Base-by-base conservation (phyloP, 2,797 vertebrate genomes). In the Thripadectes ignobilis region DNA sequence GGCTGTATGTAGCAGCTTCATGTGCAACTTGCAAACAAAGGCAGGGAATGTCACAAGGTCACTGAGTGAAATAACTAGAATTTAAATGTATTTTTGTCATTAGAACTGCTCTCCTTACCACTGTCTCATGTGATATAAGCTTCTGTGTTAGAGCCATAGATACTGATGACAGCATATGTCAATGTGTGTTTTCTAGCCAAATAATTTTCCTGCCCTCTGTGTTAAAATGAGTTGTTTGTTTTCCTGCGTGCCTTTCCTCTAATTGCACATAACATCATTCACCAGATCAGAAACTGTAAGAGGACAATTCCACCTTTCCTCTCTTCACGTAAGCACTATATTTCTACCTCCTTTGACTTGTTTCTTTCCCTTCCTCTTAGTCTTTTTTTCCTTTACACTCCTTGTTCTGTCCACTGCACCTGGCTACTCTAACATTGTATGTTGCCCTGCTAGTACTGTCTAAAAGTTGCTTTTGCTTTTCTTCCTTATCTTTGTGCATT, bases 281-380 rank as follows among this genome's bases (percentile, higher is more conserved):
- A 91, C 75, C 85, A 96, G 90, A 93, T 94, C 88, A 93, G 96
- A 97, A 96, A 96, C 76, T 88, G 14, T 97, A 96, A 96, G 93
- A 97, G 94, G 96, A 95, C 84, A 96, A 95, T 96, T 91, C 73
- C 88, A 84, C 89, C 95, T 97, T 97, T 96, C 92, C 94, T 96
- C 89, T 95, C 84, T 97, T 95, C 93, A 97, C 93, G 95, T 98
- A 97, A 97, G 97, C 96, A 97, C 95, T 96, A 32, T 96, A 46
- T 80, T 96, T 96, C 76, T 92, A 67, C 85, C 62, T 77, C 62
- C 65, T 95, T 95, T 67, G 75, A 91, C 59, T 91, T 69, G 54
- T 88, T 91, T 84, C 69, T 83, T 89, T 67, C 54, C 34, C 68
- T 58, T 71, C 19, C 10, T 94, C 2, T 1, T 87, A 41, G 46